Percentiles rank a stretch among this genome's conserved stretches.
Evolutionary conservation across 1,140 invertebrate genomes (phyloP).

Genomic region (Odontomachus brunneus): DNA sequence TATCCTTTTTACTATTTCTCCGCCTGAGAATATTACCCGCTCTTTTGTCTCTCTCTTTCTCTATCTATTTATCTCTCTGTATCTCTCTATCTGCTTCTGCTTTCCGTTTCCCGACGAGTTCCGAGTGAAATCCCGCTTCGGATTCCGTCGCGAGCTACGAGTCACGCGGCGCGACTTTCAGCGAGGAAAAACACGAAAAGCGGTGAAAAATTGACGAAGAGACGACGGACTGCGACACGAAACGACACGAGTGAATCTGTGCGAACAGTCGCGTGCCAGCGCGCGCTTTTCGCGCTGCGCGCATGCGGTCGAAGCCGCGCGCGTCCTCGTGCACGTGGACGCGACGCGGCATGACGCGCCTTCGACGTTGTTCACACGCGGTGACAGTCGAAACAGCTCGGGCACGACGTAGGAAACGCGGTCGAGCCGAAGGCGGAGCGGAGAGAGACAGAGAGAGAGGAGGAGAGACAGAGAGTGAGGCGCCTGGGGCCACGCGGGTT

Average conservation of each 20-base stretch:
- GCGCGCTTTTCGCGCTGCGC: not conserved
- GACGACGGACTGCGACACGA: too few species aligned
- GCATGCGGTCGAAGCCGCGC: slow-evolving; percentile 32
- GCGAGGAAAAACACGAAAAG: not conserved
- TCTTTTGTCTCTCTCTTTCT: too few species aligned
- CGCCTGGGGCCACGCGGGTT: slow-evolving; percentile 60
- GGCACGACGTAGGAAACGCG: not conserved
- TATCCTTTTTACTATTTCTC: not conserved
- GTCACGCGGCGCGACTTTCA: too few species aligned
- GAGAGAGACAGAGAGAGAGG: too few species aligned
- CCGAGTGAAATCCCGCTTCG: too few species aligned
- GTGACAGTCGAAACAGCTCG: slow-evolving; percentile 78
- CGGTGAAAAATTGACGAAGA: not conserved
- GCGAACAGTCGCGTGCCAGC: not conserved
- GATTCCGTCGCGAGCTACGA: too few species aligned
- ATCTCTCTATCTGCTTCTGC: too few species aligned
- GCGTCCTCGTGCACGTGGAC: slow-evolving; percentile 41
- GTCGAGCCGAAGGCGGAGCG: not conserved
- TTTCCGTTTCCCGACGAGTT: too few species aligned
- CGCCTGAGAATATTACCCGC: not conserved
- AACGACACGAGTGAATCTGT: not conserved
- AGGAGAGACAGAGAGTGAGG: too few species aligned
- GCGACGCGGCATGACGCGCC: slow-evolving; percentile 13
- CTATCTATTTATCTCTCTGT: too few species aligned
- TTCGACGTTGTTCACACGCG: slow-evolving; percentile 66